Conservation (phyloP, 1,140 invertebrate species). For the Chlorops oryzae region DNA sequence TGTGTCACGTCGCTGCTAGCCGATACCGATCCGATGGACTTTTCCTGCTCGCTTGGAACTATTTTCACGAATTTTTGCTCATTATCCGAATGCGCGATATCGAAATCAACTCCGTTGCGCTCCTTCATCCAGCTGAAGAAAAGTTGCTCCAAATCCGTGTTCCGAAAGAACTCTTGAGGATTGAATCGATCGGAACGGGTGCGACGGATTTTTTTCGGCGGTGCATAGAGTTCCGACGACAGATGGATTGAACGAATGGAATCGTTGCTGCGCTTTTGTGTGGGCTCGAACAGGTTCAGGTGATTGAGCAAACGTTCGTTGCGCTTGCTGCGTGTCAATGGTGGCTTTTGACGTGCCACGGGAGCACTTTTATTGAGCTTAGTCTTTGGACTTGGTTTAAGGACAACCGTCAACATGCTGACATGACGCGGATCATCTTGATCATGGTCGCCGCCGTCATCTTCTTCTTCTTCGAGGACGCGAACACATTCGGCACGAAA, state of each 20-base stretch:
- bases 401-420: conserved; percentile 35
- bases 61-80: no score
- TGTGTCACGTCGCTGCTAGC: conserved; percentile 25
- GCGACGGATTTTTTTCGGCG: conserved; percentile 40
- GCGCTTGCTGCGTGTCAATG: background rate
- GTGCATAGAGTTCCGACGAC: conserved; percentile 36
- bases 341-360: conserved; percentile 2
- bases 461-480: background rate
- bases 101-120: conserved; percentile 34
- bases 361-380: conserved; percentile 11
- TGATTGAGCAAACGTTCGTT: background rate
- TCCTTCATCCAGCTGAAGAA: conserved; percentile 39
- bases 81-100: conserved; percentile 23
- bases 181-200: conserved; percentile 28
- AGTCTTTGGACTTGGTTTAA: conserved; percentile 32
- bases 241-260: conserved; percentile 25
- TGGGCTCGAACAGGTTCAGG: conserved; percentile 6
- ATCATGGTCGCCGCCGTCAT: background rate
- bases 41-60: conserved; percentile 14
- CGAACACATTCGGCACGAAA: no score
- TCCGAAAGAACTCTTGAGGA: conserved; percentile 32
- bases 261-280: conserved; percentile 30
- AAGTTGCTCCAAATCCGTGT: conserved; percentile 31
- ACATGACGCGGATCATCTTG: conserved; percentile 21
- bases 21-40: background rate